phyloP scores from a whole-genome alignment of 1,140 invertebrate species.

The Limonius californicus region DNA sequence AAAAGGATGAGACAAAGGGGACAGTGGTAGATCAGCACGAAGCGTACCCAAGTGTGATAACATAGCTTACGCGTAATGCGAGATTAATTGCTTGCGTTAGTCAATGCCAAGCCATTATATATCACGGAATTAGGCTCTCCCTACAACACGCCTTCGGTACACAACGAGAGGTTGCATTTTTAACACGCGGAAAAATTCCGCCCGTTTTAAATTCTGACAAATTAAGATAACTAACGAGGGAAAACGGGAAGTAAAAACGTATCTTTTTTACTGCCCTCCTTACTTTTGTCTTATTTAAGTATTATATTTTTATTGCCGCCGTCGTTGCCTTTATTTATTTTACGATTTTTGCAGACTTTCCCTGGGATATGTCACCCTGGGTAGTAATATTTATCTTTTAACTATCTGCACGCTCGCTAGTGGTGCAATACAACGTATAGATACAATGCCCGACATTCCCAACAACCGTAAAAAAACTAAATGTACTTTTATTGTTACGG shows the following conservation, averaged over 20 bases:
- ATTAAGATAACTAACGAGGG: conserved; percentile 17
- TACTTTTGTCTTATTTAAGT: conserved; percentile 17
- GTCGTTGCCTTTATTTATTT: conserved; percentile 7
- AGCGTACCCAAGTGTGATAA: conserved; percentile 17
- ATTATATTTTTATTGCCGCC: conserved; percentile 18
- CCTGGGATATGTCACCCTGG: conserved; percentile 2
- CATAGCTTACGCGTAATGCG: conserved; percentile 32
- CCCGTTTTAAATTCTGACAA: conserved; percentile 25
- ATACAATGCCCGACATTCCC: too few relatives aligned
- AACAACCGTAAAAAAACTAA: too few relatives aligned
- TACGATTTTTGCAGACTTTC: conserved; percentile 1
- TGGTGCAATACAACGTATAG: too few relatives aligned
- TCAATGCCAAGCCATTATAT: conserved; percentile 33
- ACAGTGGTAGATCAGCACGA: conserved; percentile 3
- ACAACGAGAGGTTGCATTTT: neutral
- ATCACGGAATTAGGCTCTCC: conserved; percentile 27
- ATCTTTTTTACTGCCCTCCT: conserved; percentile 14
- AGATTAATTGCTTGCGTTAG: conserved; percentile 34
- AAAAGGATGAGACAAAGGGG: neutral
- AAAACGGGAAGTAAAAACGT: conserved; percentile 13
- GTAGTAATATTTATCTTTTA: neutral
- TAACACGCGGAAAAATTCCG: conserved; percentile 12
- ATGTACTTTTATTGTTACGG: too few relatives aligned
- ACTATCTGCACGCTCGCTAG: neutral
- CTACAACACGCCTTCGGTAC: neutral